A percentile compares a stretch with the other conserved stretches of the same genome.
Conservation (phyloP, 2,113 vertebrate species). For the Actinemys pallida region DNA sequence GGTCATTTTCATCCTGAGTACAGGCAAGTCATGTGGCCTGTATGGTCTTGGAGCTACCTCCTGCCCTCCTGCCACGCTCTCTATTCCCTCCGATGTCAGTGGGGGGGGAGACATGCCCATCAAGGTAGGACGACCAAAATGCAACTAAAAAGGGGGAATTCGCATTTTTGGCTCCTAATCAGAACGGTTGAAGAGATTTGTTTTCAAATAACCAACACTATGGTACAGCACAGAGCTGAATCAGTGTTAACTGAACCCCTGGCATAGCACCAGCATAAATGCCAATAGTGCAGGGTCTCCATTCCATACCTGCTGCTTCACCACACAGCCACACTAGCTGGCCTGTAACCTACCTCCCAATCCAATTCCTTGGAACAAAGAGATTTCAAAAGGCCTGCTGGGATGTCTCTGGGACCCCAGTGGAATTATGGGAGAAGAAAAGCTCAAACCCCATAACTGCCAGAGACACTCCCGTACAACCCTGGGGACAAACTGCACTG, state of each 20-base stretch:
- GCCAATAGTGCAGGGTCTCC: background rate
- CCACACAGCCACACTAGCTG: background rate
- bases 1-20: background rate
- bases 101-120: background rate
- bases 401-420: background rate
- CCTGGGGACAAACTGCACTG: background rate
- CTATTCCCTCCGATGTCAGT: background rate
- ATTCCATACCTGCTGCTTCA: accelerated
- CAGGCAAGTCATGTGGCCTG: background rate
- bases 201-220: background rate
- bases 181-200: background rate
- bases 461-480: background rate
- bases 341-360: background rate
- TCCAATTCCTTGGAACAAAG: accelerated
- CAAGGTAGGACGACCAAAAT: background rate
- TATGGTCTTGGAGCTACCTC: background rate
- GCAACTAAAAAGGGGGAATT: accelerated
- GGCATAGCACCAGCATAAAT: background rate
- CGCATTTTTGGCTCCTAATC: background rate
- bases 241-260: background rate
- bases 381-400: no score
- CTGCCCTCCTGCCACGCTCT: no score
- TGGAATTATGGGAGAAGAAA: background rate
- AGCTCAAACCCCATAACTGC: background rate
- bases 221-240: background rate